Base-by-base conservation (phyloP, 2,888 invertebrate species). In the Rambutsinella grinnellia region DNA sequence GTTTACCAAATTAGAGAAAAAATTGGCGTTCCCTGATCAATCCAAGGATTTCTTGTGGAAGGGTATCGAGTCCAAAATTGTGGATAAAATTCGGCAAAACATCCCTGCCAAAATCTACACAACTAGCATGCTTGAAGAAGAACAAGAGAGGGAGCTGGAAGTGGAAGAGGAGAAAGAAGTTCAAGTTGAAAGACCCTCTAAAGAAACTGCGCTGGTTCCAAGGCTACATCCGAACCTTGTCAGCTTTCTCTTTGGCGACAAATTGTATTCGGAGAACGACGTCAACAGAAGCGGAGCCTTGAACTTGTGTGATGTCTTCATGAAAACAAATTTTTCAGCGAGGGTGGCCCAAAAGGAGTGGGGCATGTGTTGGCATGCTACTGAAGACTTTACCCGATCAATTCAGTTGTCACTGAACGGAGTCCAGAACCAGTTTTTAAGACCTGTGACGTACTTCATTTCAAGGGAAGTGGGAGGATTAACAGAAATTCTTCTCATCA, bases 61-160 rank as follows among this genome's bases (percentile, higher is more conserved):
- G 15, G 6, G 13, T 2, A 26, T 24, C 17, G 21, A 5, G n/a
- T 24, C 53, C 3, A 17, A 19, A 15, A 60, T 68, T 1, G n/a
- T 28, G n/a, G 3, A 21, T 1, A 49, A 23, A 17, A 28, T 27
- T 28, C 10, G 2, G 2, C 23, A 51, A n/a, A 13, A 60, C 36
- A 51, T 66, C 27, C 63, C 44, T 28, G 54, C 28, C 17, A 21
- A 46, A 56, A 47, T 46, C 51, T 19, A 57, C 62, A 0, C 63
- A 47, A 15, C 47, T 0, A 49, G 47, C 5, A 60, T 57, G 13
- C 53, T 79, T 19, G 81, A 80, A 15, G 81, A 81, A 27, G 76
- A 81, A 61, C 78, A 81, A 61, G 81, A 81, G 47, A 53, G 76
- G 6, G 81, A 81, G 65, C 36, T 80, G 24, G 81, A 81, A 58